These are phyloP conservation scores for Anastrepha ludens DNA, from an alignment of 1,140 invertebrate species.

Conservation along the genomic window DNA sequence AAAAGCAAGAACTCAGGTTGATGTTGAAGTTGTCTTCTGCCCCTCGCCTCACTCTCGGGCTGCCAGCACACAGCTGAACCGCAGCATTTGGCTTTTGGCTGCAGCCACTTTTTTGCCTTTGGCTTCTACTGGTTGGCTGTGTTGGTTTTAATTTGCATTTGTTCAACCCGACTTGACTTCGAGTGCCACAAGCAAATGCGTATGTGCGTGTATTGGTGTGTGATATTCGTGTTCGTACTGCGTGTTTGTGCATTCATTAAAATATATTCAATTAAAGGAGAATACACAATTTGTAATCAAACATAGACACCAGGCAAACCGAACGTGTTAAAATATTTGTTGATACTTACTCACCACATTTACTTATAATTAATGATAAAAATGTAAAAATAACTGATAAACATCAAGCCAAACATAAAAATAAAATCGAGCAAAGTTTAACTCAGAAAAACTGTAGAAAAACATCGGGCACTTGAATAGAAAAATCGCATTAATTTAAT, in stretches of 20 bases:
- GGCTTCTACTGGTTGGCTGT: neutral
- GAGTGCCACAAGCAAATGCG: neutral
- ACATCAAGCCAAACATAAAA: too few relatives aligned
- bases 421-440: too few relatives aligned
- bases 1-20: neutral
- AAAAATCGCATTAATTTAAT: too few relatives aligned
- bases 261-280: slow-evolving; percentile 32
- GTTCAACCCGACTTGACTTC: neutral
- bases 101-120: neutral
- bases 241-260: slow-evolving; percentile 30
- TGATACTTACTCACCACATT: neutral
- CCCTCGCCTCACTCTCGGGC: neutral
- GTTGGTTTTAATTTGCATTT: slow-evolving; percentile 36
- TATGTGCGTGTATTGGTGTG: neutral
- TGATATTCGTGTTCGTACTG: neutral
- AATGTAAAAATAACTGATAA: too few relatives aligned
- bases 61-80: neutral
- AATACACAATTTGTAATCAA: slow-evolving; percentile 32
- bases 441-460: too few relatives aligned
- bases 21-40: neutral
- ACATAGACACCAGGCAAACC: neutral
- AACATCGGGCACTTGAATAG: too few relatives aligned
- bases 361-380: too few relatives aligned
- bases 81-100: neutral
- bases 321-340: neutral